A percentile compares a stretch with the other conserved stretches of the same genome.
phyloP scores from a whole-genome alignment of 1,140 invertebrate species.

The Mesaphorura yosii region DNA sequence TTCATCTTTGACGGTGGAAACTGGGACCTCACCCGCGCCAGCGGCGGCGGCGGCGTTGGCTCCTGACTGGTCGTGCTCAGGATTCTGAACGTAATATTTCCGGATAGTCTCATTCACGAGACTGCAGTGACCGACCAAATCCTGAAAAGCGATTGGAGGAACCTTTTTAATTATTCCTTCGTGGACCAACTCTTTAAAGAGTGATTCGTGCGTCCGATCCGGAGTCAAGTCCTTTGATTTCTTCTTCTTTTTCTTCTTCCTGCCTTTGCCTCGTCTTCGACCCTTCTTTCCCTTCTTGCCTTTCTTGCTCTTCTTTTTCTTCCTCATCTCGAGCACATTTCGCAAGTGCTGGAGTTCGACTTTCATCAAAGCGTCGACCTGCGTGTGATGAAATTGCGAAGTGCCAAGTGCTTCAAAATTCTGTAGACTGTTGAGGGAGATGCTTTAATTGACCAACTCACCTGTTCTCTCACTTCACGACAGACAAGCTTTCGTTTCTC shows the following conservation, averaged over 20 bases:
- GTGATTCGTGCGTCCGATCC: conserved; percentile 72
- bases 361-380: conserved; percentile 65
- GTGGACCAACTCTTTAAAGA: conserved; percentile 80
- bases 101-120: conserved; percentile 26
- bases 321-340: conserved; percentile 60
- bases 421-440: not conserved
- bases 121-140: conserved; percentile 65
- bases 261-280: conserved; percentile 55
- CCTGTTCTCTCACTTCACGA: conserved; percentile 59
- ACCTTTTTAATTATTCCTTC: conserved; percentile 79
- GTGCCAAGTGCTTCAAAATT: not conserved
- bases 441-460: not conserved
- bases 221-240: conserved; percentile 93
- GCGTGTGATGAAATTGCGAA: not conserved
- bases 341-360: conserved; percentile 68
- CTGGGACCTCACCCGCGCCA: too few relatives aligned
- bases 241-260: conserved; percentile 77
- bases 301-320: conserved; percentile 43
- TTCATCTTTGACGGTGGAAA: not conserved
- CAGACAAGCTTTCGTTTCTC: conserved; percentile 75
- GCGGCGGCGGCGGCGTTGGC: not conserved
- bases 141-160: conserved; percentile 53
- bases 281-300: conserved; percentile 53
- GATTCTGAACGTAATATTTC: conserved; percentile 13
- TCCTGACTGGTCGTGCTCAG: not conserved